Conservation (phyloP, 2,888 invertebrate species). For the Orthosia gracilis region DNA sequence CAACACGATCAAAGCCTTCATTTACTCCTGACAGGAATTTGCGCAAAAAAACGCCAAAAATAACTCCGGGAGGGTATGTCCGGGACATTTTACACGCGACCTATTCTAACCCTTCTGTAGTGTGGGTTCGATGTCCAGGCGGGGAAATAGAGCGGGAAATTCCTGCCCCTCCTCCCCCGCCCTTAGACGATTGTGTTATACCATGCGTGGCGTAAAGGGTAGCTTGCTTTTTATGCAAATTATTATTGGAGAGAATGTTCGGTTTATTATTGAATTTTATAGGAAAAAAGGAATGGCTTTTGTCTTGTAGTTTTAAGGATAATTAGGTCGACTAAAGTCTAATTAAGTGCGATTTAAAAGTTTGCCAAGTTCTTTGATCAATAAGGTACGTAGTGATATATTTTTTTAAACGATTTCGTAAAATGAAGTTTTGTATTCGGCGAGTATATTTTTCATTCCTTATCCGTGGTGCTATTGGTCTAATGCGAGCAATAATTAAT, state of each 20-base stretch:
- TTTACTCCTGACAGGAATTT: slow-evolving; percentile 42
- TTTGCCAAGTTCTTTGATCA: background rate
- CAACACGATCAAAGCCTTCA: slow-evolving; percentile 43
- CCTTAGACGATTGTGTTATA: slow-evolving; percentile 67
- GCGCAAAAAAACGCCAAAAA: slow-evolving; percentile 60
- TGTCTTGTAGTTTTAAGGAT: background rate
- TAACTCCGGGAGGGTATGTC: slow-evolving; percentile 60
- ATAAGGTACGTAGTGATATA: background rate
- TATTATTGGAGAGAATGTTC: slow-evolving; percentile 43
- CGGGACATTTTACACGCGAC: slow-evolving; percentile 77
- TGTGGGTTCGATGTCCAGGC: slow-evolving; percentile 74
- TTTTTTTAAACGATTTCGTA: background rate
- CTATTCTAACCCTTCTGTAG: slow-evolving; percentile 69
- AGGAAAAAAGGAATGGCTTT: background rate
- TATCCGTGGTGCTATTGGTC: background rate
- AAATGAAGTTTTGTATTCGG: background rate
- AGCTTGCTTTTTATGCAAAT: slow-evolving; percentile 65
- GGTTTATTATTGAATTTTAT: slow-evolving; percentile 45
- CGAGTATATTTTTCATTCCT: background rate
- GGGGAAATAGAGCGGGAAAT: slow-evolving; percentile 81
- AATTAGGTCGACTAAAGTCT: background rate
- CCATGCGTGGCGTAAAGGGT: slow-evolving; percentile 65
- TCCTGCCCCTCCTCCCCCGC: slow-evolving; percentile 53
- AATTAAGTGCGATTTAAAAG: background rate
- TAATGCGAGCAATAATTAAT: too few relatives aligned